These are phyloP conservation scores for Limnephilus auricula DNA, from an alignment of 2,888 invertebrate species.

Conservation along the genomic window DNA sequence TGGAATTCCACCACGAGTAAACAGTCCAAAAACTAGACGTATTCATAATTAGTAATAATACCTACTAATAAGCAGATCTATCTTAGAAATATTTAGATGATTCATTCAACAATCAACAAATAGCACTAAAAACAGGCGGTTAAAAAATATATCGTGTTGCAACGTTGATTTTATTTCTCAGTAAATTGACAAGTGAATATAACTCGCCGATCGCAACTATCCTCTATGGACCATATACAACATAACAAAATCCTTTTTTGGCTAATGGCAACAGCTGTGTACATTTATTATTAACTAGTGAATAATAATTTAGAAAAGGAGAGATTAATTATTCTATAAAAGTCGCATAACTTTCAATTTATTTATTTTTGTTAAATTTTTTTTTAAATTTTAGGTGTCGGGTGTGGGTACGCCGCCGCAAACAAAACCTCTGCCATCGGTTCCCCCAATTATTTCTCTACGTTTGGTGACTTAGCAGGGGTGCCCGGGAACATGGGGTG, in stretches of 20 bases:
- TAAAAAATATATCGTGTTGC: not conserved
- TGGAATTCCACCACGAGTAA: no score
- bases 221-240: not conserved
- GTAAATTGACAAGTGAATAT: not conserved
- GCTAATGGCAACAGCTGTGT: conserved; percentile 7
- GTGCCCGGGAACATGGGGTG: no score
- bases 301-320: conserved; percentile 11
- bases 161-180: not conserved
- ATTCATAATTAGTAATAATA: no score
- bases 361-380: no score
- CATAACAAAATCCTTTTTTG: not conserved
- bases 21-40: no score
- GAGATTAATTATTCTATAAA: not conserved
- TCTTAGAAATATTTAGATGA: not conserved
- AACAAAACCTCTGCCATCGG: no score
- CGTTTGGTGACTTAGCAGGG: no score
- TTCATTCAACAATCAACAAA: not conserved
- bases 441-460: no score
- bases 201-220: not conserved
- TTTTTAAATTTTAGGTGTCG: no score
- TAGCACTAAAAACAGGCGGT: not conserved
- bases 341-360: not conserved
- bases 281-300: not conserved
- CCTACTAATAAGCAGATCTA: not conserved
- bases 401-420: no score